Base-by-base conservation (phyloP, 2,888 invertebrate species). In the Plusia festucae region DNA sequence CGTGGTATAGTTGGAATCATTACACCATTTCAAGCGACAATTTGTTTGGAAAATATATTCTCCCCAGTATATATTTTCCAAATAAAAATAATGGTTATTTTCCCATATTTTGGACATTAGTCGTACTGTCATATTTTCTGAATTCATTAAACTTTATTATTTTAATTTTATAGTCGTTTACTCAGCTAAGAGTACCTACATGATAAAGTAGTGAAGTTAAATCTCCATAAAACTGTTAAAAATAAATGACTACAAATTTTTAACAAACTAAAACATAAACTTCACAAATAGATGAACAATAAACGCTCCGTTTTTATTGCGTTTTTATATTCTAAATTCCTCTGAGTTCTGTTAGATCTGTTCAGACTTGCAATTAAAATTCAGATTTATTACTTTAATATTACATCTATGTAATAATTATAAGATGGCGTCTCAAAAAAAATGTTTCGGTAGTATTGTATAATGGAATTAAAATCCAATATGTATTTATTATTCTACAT, bases 261-360 rank as follows among this genome's bases (percentile, higher is more conserved):
- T 65, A 58, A 55, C 51, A 59, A 22, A 52, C 22, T 57, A 64
- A 70, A 53, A 60, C 67, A 73, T 66, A 66, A 73, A 77, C 59
- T 60, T 68, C 62, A 73, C 53, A 76, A 73, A 73, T 73, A 78
- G 70, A 70, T 51, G 58, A 58, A 67, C 65, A 69, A 77, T 58
- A 78, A 73, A 73, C 63, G 70, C 30, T 60, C 40, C 7, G 65
- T 78, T 78, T 49, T 78, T 76, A 73, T 73, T 78, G 60, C 65
- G 51, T 70, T 78, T 78, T 76, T 65, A 75, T 72, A 53, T 34
- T 40, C 40, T 22, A 55, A 18, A 58, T 55, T 54, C 62, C 62
- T 51, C 58, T 44, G 68, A 65, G n/a, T 40, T 69, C 46, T 69
- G 16, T 66, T 70, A 53, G 51, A 73, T 34, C 44, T 53, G 54